Percentiles rank a stretch among this genome's conserved stretches.
Conservation (phyloP, 1,140 invertebrate species). For the Macrobrachium rosenbergii region DNA sequence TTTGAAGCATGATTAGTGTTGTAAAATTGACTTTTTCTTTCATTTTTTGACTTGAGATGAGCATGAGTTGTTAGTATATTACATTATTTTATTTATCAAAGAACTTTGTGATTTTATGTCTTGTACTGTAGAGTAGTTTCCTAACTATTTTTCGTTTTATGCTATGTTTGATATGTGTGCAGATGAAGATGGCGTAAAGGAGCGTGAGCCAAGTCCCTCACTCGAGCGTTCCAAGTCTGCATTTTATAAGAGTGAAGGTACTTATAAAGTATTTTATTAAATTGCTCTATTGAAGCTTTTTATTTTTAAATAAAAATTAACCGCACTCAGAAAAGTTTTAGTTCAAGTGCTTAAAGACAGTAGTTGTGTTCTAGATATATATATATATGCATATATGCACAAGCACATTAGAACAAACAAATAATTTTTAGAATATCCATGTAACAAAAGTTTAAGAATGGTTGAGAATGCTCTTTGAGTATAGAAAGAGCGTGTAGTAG, state of each 20-base stretch:
- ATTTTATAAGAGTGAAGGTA: slow-evolving; percentile 62
- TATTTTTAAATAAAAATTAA: too few relatives aligned
- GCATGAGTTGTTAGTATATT: background rate
- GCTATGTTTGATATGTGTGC: slow-evolving; percentile 27
- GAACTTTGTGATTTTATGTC: background rate
- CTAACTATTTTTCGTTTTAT: slow-evolving; percentile 41
- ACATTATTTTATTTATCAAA: background rate
- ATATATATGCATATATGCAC: too few relatives aligned
- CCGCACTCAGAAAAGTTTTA: too few relatives aligned
- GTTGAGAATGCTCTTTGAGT: too few relatives aligned
- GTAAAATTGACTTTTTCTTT: background rate
- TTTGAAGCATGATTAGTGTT: background rate
- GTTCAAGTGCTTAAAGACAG: too few relatives aligned
- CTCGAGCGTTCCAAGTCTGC: slow-evolving; percentile 61
- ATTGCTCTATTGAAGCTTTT: background rate
- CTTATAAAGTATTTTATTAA: background rate
- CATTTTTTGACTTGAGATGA: background rate
- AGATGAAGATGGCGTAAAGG: slow-evolving; percentile 44
- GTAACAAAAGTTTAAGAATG: too few relatives aligned
- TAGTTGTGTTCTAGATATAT: background rate
- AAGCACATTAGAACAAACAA: too few relatives aligned
- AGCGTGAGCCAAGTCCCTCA: slow-evolving; percentile 34
- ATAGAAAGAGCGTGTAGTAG: too few relatives aligned
- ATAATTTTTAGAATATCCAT: too few relatives aligned
- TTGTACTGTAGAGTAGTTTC: slow-evolving; percentile 22